Base-by-base conservation (phyloP, 2,113 vertebrate genomes). In the Microtus oregoni region DNA sequence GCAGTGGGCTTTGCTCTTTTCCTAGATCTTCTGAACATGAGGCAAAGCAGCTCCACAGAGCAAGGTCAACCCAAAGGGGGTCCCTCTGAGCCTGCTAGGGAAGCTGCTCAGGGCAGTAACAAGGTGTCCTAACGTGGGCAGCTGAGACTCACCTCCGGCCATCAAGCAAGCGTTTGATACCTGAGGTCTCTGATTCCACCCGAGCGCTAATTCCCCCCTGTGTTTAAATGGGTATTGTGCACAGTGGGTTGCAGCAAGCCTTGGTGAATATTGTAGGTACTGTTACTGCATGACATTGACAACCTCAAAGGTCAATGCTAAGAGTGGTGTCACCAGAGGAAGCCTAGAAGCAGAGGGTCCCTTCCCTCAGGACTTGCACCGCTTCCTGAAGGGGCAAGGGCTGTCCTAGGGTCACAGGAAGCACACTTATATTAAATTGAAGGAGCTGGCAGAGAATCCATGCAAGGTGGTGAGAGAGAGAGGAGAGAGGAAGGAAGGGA, bases 401-500 rank as follows among this genome's bases (percentile, higher is more conserved):
- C 35, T 65, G 35, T 44, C n/a, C 79, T 63, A 20, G 91, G 63
- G 52, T n/a, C 47, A 10, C 2, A 15, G 35, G 10, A 22, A 67
- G 38, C 32, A 47, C 14, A 26, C 32, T 17, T 55, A 50, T 13
- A 47, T 61, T 61, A 88, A 81, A n/a, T 50, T 41, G 24, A 7
- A 88, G 63, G 44, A 67, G 12, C 76, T 32, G 10, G 44, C 44
- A 82, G 41, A 63, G 77, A 44, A 3, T 28, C 13, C 7, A 50
- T 67, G 30, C 14, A 52, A 65, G 32, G 61, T 67, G 75, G 32
- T 55, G 63, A 38, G 41, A 67, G 78, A 76, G 0, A 3, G 15
- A 12, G 47, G 26, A 11, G 28, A 3, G 20, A 12, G 35, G 30
- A 6, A 8, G 17, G 1, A 9, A 17, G 17, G 7, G 9, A 4